phyloP scores from a whole-genome alignment of 2,888 invertebrate genomes.

The Helleia helle region DNA sequence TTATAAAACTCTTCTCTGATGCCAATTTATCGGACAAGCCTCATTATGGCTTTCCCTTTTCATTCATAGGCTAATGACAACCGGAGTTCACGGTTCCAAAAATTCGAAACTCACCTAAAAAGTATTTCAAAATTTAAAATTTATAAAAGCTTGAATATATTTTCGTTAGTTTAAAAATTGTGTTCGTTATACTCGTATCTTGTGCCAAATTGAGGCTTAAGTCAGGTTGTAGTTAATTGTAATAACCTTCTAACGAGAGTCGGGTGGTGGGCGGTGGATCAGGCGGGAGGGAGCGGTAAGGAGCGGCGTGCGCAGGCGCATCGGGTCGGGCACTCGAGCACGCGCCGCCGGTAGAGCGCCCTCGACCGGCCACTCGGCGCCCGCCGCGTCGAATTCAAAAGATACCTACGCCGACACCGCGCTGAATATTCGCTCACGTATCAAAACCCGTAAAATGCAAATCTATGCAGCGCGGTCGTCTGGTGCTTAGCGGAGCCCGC shows the following conservation, averaged over 20 bases:
- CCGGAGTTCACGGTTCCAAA: not conserved
- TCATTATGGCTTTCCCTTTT: not conserved
- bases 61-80: not conserved
- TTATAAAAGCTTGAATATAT: conserved; percentile 3
- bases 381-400: conserved; percentile 68
- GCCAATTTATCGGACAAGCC: conserved; percentile 1
- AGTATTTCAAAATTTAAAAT: not conserved
- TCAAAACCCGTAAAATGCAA: conserved; percentile 72
- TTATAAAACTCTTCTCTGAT: not conserved
- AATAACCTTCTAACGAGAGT: conserved; percentile 43
- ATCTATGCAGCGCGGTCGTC: conserved; percentile 69
- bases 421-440: conserved; percentile 71
- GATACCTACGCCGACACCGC: conserved; percentile 67
- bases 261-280: conserved; percentile 17
- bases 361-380: conserved; percentile 58
- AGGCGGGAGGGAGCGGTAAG: conserved; percentile 18
- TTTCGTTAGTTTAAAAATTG: conserved; percentile 18
- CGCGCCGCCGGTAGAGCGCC: conserved; percentile 61
- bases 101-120: not conserved
- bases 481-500: conserved; percentile 48
- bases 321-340: conserved; percentile 55
- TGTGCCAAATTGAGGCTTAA: conserved; percentile 54
- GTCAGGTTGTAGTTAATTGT: conserved; percentile 58
- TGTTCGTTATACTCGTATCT: conserved; percentile 29
- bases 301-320: conserved; percentile 53